Percentiles rank a stretch among this genome's conserved stretches.
Conservation (phyloP, 2,888 invertebrate species). For the Heliconius sara region DNA sequence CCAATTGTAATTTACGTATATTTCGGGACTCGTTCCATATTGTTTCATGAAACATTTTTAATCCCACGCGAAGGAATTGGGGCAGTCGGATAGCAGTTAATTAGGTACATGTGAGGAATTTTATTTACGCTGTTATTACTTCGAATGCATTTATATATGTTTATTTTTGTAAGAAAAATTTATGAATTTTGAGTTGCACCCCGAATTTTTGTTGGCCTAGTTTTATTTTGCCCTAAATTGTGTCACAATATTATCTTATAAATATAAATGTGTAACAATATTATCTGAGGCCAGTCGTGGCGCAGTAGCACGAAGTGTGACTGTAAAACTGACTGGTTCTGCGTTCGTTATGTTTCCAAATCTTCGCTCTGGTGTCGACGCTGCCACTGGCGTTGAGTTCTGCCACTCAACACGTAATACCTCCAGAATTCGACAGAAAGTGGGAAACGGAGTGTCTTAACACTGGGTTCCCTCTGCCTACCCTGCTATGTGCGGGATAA, state of each 20-base stretch:
- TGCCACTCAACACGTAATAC: too few species aligned
- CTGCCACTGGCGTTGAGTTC: too few species aligned
- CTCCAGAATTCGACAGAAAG: too few species aligned
- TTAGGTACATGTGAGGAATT: conserved; percentile 18
- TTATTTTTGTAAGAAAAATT: conserved; percentile 9
- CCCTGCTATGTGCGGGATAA: too few species aligned
- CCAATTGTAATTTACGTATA: conserved; percentile 27
- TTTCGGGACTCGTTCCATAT: conserved; percentile 12
- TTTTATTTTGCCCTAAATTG: not conserved
- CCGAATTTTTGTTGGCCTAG: not conserved
- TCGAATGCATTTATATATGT: not conserved
- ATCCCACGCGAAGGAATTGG: conserved; percentile 23
- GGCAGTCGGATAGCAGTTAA: conserved; percentile 22
- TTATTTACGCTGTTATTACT: conserved; percentile 22
- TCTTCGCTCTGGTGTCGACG: too few species aligned
- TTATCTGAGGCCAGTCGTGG: too few species aligned
- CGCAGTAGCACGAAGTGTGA: too few species aligned
- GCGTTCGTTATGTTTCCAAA: too few species aligned
- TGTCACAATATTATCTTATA: not conserved
- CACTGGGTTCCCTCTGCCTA: too few species aligned
- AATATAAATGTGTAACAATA: too few species aligned
- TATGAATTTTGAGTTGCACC: not conserved
- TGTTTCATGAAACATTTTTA: conserved; percentile 17
- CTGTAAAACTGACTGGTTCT: too few species aligned
- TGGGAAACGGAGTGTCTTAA: too few species aligned